Base-by-base conservation (phyloP, 2,113 vertebrate genomes). In the Sciurus niger region DNA sequence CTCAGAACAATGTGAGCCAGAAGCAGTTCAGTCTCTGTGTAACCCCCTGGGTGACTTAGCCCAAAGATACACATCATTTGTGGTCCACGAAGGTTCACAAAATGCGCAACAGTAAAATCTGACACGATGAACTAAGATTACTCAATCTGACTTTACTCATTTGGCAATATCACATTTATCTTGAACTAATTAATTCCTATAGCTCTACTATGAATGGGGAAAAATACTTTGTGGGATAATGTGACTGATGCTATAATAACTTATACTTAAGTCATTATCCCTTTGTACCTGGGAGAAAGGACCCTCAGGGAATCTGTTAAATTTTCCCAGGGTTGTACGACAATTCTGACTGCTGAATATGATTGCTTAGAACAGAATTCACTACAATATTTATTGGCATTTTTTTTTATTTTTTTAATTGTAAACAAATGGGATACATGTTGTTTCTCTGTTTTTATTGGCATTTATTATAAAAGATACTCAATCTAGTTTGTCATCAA, bases 31-130 rank as follows among this genome's bases (percentile, higher is more conserved):
- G 87, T 20, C 4, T 55, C 34, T 84, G 13, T 84, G 13, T n/a
- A 46, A 83, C 2, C 2, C 4, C 1, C 0, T 0, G 0, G 6
- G 22, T 70, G 73, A n/a, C 58, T 84, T 4, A 68, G 43, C 14
- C 28, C 17, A 37, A 67, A n/a, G 65, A 73, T 73, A 84, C 9
- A 4, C 32, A 1, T n/a, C 1, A 25, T 9, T 30, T 25, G 58
- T 32, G 8, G 11, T 67, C 40, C 25, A 67, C 11, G 9, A 79
- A 90, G 11, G 14, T 34, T 60, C 10, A 46, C 9, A 78, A 70
- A 63, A 63, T 0, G n/a, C 73, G 40, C 32, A 70, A 17, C 34
- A 0, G 17, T 74, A 84, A 91, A 84, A 77, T 30, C 25, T 34
- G 51, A 22, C 17, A 43, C n/a, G 89, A 88, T 30, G 32, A 6